These are phyloP conservation scores for Tupiocoris notatus DNA, from an alignment of 2,888 invertebrate genomes.

Conservation along the genomic window DNA sequence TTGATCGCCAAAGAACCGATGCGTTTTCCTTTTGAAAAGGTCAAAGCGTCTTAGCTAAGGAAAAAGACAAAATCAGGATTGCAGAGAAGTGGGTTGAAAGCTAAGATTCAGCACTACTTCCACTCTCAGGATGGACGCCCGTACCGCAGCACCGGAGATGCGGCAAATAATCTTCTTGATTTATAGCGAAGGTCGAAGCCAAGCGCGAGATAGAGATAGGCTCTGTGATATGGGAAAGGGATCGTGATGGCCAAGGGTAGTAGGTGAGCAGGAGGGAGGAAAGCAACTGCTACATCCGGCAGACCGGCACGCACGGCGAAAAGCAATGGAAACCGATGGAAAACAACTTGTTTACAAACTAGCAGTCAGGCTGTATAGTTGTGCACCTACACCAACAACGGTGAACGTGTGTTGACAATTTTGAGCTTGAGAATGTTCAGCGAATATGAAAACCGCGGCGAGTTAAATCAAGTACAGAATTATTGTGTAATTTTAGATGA, in stretches of 20 bases:
- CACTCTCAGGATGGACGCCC: slow-evolving; percentile 5
- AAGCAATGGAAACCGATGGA: slow-evolving; percentile 32
- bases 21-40: too few species aligned
- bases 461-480: too few species aligned
- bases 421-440: too few species aligned
- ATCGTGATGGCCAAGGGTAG: background rate
- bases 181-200: slow-evolving; percentile 28
- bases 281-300: background rate
- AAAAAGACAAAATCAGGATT: background rate
- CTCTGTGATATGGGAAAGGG: background rate
- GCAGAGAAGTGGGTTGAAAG: background rate
- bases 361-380: slow-evolving; percentile 18
- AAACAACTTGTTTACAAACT: slow-evolving; percentile 38
- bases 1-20: too few species aligned
- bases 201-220: background rate
- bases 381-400: too few species aligned
- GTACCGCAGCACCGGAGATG: slow-evolving; percentile 28
- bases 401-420: too few species aligned
- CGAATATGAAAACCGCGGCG: too few species aligned
- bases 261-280: background rate
- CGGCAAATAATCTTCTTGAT: slow-evolving; percentile 38
- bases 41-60: background rate
- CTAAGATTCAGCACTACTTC: background rate
- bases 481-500: too few species aligned
- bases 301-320: slow-evolving; percentile 26